Conservation (phyloP, 1,140 invertebrate genomes). For the Tetragnatha versicolor region DNA sequence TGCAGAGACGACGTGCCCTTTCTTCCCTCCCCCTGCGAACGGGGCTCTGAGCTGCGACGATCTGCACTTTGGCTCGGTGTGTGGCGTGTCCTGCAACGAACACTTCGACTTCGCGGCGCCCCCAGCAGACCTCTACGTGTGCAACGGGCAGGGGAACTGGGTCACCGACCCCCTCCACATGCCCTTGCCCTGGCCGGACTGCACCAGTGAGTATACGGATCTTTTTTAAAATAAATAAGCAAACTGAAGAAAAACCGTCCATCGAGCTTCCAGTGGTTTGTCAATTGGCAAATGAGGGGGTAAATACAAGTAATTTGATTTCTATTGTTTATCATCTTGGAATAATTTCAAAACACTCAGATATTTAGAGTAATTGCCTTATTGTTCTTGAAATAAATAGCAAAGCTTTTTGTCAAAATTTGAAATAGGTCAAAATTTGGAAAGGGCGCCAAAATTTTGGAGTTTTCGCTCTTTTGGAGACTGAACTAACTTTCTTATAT, state of each 20-base stretch:
- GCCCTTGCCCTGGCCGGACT: constrained; percentile 44
- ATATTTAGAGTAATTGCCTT: too few relatives aligned
- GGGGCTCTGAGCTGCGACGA: constrained; percentile 35
- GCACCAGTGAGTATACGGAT: constrained; percentile 5
- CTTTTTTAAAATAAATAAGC: neutral
- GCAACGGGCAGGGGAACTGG: constrained; percentile 2
- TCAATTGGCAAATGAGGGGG: too few relatives aligned
- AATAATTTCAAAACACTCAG: too few relatives aligned
- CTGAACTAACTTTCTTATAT: too few relatives aligned
- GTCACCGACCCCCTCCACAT: neutral
- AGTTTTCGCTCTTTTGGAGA: too few relatives aligned
- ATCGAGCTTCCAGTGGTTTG: neutral
- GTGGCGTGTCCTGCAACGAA: constrained; percentile 23
- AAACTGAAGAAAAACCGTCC: neutral
- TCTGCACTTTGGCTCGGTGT: constrained; percentile 10
- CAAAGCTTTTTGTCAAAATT: too few relatives aligned
- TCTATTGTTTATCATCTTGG: too few relatives aligned
- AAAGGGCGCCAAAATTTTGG: too few relatives aligned
- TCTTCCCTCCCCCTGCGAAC: constrained; percentile 37
- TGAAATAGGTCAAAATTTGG: too few relatives aligned
- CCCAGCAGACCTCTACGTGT: constrained; percentile 45
- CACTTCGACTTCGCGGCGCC: constrained; percentile 20
- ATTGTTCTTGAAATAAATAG: too few relatives aligned
- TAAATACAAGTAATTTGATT: too few relatives aligned
- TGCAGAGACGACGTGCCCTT: constrained; percentile 31